Percentiles rank a stretch among this genome's conserved stretches.
phyloP scores from a whole-genome alignment of 2,113 vertebrate genomes.

The Actinemys pallida region DNA sequence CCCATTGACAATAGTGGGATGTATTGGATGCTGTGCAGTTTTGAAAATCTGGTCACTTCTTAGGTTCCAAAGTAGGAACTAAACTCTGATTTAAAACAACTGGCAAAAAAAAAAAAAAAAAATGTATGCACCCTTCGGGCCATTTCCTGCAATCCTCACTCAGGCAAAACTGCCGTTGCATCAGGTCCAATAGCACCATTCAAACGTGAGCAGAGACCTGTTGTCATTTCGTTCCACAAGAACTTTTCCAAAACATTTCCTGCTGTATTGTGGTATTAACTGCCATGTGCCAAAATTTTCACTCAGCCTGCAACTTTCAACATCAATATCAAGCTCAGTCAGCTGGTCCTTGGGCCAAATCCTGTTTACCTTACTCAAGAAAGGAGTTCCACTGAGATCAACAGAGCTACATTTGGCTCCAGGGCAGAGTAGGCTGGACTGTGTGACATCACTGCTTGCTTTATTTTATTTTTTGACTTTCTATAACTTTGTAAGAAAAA shows the following conservation, averaged over 20 bases:
- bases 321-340: conserved; percentile 10
- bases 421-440: neutral
- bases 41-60: conserved; percentile 42
- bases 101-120: neutral
- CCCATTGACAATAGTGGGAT: conserved; percentile 2
- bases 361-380: neutral
- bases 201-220: conserved; percentile 31
- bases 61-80: conserved; percentile 30
- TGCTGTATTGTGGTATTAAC: conserved; percentile 9
- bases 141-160: neutral
- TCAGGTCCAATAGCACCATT: conserved; percentile 24
- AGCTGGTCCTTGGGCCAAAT: conserved; percentile 13
- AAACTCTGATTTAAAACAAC: neutral
- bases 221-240: conserved; percentile 21
- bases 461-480: conserved; percentile 19
- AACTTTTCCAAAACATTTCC: conserved; percentile 12
- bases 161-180: neutral
- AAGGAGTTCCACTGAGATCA: conserved; percentile 25
- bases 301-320: neutral
- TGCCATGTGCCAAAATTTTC: neutral
- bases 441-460: conserved; percentile 25
- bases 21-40: conserved; percentile 33
- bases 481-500: conserved; percentile 41
- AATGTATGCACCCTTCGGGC: conserved; percentile 28
- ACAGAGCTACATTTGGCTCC: conserved; percentile 11